Evolutionary conservation across 2,888 invertebrate species (phyloP).

Genomic region (Netelia inedita): DNA sequence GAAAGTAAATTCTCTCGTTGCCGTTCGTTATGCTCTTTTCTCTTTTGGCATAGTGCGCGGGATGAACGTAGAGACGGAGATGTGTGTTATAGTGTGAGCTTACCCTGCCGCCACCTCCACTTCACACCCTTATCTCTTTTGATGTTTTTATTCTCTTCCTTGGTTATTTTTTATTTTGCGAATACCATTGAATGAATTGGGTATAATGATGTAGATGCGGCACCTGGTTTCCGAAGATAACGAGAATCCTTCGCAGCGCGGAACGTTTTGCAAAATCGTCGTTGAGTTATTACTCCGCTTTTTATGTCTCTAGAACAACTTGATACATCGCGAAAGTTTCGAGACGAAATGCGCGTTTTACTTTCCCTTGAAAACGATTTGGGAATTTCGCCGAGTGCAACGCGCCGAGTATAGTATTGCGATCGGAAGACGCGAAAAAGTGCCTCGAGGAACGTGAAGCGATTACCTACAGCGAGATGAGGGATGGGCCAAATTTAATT

Average conservation of each 20-base stretch:
- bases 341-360: background rate
- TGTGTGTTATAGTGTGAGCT: background rate
- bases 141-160: background rate
- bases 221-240: background rate
- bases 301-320: slow-evolving; percentile 1
- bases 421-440: slow-evolving; percentile 18
- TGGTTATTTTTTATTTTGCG: background rate
- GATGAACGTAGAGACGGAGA: slow-evolving; percentile 30
- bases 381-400: slow-evolving; percentile 1
- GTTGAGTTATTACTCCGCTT: background rate
- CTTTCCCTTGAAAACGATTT: slow-evolving; percentile 40
- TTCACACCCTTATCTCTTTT: background rate
- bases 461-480: background rate
- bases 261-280: background rate
- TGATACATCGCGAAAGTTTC: slow-evolving; percentile 20
- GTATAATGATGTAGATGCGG: background rate
- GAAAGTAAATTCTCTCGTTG: slow-evolving; percentile 63
- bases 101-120: background rate
- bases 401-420: background rate
- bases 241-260: background rate
- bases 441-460: background rate
- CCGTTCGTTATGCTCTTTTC: slow-evolving; percentile 38
- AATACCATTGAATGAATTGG: background rate
- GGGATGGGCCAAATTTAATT: background rate
- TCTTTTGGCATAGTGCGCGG: slow-evolving; percentile 31